Conservation (phyloP, 2,888 invertebrate genomes). For the Zaprionus bogoriensis region DNA sequence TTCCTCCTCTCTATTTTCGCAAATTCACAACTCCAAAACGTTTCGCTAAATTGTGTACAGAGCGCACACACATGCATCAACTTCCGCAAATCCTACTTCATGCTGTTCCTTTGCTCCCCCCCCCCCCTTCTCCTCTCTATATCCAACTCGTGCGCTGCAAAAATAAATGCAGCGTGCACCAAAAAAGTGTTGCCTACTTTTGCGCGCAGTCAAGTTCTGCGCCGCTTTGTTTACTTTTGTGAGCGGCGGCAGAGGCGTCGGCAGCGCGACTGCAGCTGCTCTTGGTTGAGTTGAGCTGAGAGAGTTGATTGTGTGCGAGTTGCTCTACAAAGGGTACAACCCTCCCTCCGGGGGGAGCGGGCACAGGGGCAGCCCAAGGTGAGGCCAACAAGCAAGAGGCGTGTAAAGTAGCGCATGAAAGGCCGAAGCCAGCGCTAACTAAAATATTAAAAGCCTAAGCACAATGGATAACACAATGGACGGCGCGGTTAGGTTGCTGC, state of each 20-base stretch:
- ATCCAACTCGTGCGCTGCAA: background rate
- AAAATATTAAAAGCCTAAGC: slow-evolving; percentile 73
- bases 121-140: background rate
- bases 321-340: slow-evolving; percentile 40
- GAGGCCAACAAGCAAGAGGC: slow-evolving; percentile 20
- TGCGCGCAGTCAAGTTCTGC: slow-evolving; percentile 45
- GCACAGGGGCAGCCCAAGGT: slow-evolving; percentile 34
- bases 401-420: slow-evolving; percentile 25
- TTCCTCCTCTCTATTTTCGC: background rate
- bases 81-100: background rate
- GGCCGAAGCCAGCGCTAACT: slow-evolving; percentile 46
- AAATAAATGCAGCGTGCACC: background rate
- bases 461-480: slow-evolving; percentile 61
- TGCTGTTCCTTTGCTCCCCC: no score
- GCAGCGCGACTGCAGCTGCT: slow-evolving; percentile 11
- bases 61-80: slow-evolving; percentile 7
- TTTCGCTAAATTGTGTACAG: slow-evolving; percentile 28
- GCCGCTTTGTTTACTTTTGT: slow-evolving; percentile 38
- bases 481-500: slow-evolving; percentile 23
- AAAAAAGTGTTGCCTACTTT: slow-evolving; percentile 60
- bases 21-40: background rate
- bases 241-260: slow-evolving; percentile 3
- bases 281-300: slow-evolving; percentile 40
- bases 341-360: background rate
- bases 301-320: slow-evolving; percentile 26